Evolutionary conservation across 2,113 vertebrate genomes (phyloP), one percentile per base, ranked within the genome.

Genomic region (Mionectes macconnelli): DNA sequence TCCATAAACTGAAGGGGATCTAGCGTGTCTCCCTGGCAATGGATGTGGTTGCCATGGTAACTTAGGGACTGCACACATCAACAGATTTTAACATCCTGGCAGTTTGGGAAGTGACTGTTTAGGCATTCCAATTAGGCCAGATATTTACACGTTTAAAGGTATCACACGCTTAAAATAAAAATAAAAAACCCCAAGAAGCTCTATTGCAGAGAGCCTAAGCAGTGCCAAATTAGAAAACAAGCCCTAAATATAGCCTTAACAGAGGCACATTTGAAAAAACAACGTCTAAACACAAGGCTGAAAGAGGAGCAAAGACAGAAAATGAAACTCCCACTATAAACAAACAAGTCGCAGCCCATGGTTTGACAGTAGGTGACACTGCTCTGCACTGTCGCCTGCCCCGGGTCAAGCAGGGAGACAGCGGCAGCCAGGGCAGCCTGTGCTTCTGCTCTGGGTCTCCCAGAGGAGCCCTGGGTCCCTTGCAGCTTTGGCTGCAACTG

Each of bases 91-190:
- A 93, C 91, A 97, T 89, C 96, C 97, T 98, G 98, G 98, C 97
- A 97, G 97, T 98, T 98, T 95, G 95, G 96, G 96, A 98, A 97
- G 97, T 97, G 97, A 97, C 97, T 98, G 95, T 97, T 98, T 95
- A 97, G 96, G 98, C 97, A 98, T 98, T 98, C 97, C 96, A 98
- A 98, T 98, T 97, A 97, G 96, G 87, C 69, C 4, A 14, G 91
- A 95, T 95, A 97, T 95, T 97, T 91, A 97, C 94, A 96, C 20
- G 19, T 94, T 95, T 97, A 96, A 97, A 97, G 97, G 94, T 96
- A 97, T 93, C 90, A 97, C 77, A 89, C 4, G 2, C 92, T 82
- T 93, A 63, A 93, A 95, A 95, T 67, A 85, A 87, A 93, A 91
- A 66, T 24, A 2, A 57, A 74, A 81, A 92, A 40, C 1, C 0